Evolutionary conservation across 2,113 vertebrate species (phyloP), one percentile per base, ranked within the genome.

Genomic region (Mastomys coucha): DNA sequence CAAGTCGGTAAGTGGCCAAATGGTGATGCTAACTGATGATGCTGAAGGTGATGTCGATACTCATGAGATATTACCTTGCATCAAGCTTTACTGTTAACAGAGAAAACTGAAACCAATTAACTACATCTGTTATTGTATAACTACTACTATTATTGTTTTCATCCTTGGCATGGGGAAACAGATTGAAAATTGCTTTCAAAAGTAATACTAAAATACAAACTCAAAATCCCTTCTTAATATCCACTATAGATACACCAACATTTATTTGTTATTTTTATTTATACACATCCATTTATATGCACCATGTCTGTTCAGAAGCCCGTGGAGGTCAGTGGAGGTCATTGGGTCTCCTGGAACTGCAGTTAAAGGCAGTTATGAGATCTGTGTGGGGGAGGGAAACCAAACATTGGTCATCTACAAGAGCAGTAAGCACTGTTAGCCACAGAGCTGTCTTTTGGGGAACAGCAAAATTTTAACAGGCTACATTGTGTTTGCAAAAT

Each of bases 21-120:
- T 19, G n/a, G n/a, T 80, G 28, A 85, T 16, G 7, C 42, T 51
- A 26, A 86, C 39, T 67, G 81, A 7, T 31, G 56, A 19, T 72
- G 70, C 36, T 58, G 49, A 1, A 26, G 58, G 4, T 24, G 49
- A 65, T 39, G 56, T 63, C 16, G 31, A 7, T 53, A 39, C 33
- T 39, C n/a, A 58, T 7, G 69, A 95, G 49, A 42, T 63, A 7
- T 49, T 33, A 82, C 75, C 26, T 69, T 12, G 45, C 75, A 69
- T 28, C 2, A 2, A 76, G 58, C 56, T 93, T 93, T 91, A 85
- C 85, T 91, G 86, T 49, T 75, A 67, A 70, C 4, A 80, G 81
- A 92, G 63, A 36, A 31, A 39, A 69, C 94, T 67, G 65, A 77
- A 92, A 51, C n/a, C 86, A 94, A 94, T n/a, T 56, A 13, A 75